Conservation (phyloP, 2,888 invertebrate genomes). For the Andrena trimmerana region DNA sequence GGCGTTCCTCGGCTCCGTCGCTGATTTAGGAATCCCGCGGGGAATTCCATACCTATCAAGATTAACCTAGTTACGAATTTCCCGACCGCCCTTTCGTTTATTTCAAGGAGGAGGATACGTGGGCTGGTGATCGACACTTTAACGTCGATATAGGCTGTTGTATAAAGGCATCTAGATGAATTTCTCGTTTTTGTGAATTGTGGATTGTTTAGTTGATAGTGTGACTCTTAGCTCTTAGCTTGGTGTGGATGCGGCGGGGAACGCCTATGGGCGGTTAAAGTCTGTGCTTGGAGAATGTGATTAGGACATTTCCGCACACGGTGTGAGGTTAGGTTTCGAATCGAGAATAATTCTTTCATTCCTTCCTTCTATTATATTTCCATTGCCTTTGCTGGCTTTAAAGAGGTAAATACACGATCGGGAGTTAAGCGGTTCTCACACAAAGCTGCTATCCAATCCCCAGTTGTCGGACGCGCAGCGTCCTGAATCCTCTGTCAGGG, state of each 20-base stretch:
- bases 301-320: no score
- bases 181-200: not conserved
- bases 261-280: no score
- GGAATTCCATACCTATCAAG: conserved; percentile 54
- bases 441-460: not conserved
- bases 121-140: not conserved
- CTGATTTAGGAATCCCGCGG: conserved; percentile 47
- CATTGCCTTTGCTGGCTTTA: conserved; percentile 19
- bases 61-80: conserved; percentile 60
- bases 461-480: conserved; percentile 39
- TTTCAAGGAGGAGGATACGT: conserved; percentile 10
- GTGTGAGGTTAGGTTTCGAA: no score
- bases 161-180: not conserved
- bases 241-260: no score
- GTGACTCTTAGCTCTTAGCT: no score
- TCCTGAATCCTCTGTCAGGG: conserved; percentile 54
- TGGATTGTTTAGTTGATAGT: no score
- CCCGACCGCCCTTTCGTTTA: conserved; percentile 32
- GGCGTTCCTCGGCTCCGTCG: conserved; percentile 23
- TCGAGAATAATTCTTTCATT: no score
- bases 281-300: no score
- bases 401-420: conserved; percentile 19
- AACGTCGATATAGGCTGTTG: not conserved
- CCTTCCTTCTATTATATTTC: conserved; percentile 9
- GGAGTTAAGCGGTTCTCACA: not conserved